Evolutionary conservation across 2,797 vertebrate genomes (phyloP).

Genomic region (Pyrrhura leucotis): DNA sequence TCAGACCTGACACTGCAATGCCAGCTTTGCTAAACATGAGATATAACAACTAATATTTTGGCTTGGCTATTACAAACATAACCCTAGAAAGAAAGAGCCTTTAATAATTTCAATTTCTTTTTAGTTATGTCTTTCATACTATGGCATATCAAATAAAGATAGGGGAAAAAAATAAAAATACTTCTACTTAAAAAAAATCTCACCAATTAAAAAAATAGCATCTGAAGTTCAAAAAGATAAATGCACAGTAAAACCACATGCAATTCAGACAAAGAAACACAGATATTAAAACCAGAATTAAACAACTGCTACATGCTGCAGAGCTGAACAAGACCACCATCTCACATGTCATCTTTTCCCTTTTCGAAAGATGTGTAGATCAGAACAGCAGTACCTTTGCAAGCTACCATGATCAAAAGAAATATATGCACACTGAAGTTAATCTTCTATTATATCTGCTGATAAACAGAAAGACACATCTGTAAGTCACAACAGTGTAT

Average conservation of each 20-base stretch:
- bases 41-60: neutral
- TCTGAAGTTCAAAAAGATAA: neutral
- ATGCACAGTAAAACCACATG: accelerated
- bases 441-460: neutral
- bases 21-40: neutral
- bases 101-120: neutral
- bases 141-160: neutral
- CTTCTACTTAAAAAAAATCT: neutral
- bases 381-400: neutral
- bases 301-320: neutral
- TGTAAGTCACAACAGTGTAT: neutral
- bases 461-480: neutral
- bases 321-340: neutral
- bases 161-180: neutral
- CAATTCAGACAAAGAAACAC: neutral
- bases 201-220: neutral
- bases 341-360: neutral
- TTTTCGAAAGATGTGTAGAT: neutral
- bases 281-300: neutral
- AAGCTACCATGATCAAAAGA: neutral
- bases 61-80: neutral
- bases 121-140: neutral
- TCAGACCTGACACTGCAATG: neutral
- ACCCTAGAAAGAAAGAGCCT: neutral
- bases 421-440: neutral